A percentile compares a stretch with the other conserved stretches of the same genome.
phyloP scores from a whole-genome alignment of 2,797 vertebrate species.

The Alcedo atthis region DNA sequence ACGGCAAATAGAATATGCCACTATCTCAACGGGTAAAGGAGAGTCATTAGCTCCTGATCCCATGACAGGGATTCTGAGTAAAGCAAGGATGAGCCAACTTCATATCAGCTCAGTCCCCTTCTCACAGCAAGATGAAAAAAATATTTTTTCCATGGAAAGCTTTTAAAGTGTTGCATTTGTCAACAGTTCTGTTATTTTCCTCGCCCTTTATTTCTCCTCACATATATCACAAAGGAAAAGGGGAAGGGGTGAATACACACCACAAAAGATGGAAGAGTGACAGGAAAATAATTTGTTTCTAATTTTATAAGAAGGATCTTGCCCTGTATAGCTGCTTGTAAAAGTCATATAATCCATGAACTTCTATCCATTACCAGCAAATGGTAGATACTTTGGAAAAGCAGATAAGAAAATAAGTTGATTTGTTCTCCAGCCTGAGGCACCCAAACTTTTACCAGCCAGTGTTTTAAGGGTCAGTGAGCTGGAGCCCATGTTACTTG shows the following conservation, averaged over 20 bases:
- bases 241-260: neutral
- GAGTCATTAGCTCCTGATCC: conserved; percentile 11
- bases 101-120: neutral
- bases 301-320: neutral
- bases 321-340: neutral
- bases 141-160: neutral
- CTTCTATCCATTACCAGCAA: neutral
- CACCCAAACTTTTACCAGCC: neutral
- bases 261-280: neutral
- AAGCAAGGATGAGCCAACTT: neutral
- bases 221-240: neutral
- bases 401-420: neutral
- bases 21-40: conserved; percentile 11
- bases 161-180: neutral
- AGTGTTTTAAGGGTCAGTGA: neutral
- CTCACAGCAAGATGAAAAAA: neutral
- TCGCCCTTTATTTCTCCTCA: neutral
- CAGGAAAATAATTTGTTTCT: neutral
- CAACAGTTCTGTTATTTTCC: neutral
- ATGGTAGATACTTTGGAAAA: neutral
- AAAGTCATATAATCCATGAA: neutral
- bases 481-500: neutral
- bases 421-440: neutral
- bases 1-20: conserved; percentile 6
- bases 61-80: neutral